Evolutionary conservation across 2,888 invertebrate genomes (phyloP), one percentile per base, ranked within the genome.

Genomic region (Ochropacha duplaris): DNA sequence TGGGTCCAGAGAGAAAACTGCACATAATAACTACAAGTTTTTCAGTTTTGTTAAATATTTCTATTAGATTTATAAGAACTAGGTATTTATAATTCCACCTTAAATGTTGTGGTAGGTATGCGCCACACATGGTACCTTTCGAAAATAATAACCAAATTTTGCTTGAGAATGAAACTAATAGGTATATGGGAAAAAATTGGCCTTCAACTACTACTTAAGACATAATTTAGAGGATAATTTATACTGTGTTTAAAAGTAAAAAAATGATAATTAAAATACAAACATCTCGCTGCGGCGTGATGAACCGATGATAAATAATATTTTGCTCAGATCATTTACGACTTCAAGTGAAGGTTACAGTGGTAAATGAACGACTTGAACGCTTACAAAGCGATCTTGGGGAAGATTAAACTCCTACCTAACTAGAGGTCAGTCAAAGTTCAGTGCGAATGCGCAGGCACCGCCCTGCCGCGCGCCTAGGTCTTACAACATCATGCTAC

Each of bases 371-470:
- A 63, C 62, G 68, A 71, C 66, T 72, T 74, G 71, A 68, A 68
- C 66, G 63, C 57, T 69, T 57, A 24, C 54, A 61, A 64, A 69
- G 68, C 68, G 70, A 62, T 68, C 61, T 69, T 69, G 59, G 58
- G 64, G 61, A 68, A 67, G 69, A 69, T 66, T 67, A 60, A 68
- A 69, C 68, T 64, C 60, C 64, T 72, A 76, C 60, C 64, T 72
- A 76, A 75, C 66, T 64, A 71, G 77, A 79, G 84, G 83, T 84
- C 84, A 83, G 64, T 49, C 69, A 84, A 84, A 86, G 85, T 83
- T 85, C 83, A 84, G 71, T 73, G 72, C 72, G 74, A 61, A 75
- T 72, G 71, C 65, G 66, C 65, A 61, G 58, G 67, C 78, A 68
- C 62, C 68, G 71, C 79, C 72, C 71, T 61, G 62, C 64, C 60